These are phyloP conservation scores for Drosophila dunni DNA, from an alignment of 1,140 invertebrate species.

Conservation along the genomic window DNA sequence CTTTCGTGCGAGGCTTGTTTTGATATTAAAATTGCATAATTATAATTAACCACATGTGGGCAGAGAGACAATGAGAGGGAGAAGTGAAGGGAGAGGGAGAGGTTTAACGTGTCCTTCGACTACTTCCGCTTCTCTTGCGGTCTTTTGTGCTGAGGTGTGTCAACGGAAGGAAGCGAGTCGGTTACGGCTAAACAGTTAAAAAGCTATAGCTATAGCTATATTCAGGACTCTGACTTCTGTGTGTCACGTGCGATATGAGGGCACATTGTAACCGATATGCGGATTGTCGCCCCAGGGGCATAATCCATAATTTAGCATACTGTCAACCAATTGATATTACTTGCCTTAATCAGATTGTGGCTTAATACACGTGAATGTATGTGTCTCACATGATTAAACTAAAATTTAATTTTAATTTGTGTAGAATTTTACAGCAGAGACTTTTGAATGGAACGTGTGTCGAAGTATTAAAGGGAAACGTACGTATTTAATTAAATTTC, in stretches of 20 bases:
- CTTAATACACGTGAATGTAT: not conserved
- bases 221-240: conserved; percentile 23
- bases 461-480: too few species aligned
- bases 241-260: conserved; percentile 57
- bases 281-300: conserved; percentile 72
- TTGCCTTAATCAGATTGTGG: conserved; percentile 46
- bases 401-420: conserved; percentile 57
- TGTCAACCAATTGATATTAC: conserved; percentile 81
- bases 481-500: not conserved
- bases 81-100: not conserved
- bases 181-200: conserved; percentile 16
- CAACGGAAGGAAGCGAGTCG: conserved; percentile 39
- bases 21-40: conserved; percentile 84
- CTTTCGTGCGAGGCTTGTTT: conserved; percentile 59
- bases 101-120: conserved; percentile 36
- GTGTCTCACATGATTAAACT: conserved; percentile 34
- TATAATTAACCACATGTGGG: conserved; percentile 84
- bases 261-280: conserved; percentile 72
- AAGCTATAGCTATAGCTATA: not conserved
- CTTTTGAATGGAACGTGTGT: too few species aligned
- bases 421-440: conserved; percentile 18
- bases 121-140: conserved; percentile 63
- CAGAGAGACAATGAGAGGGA: conserved; percentile 2
- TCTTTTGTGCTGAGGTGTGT: conserved; percentile 42
- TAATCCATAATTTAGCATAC: conserved; percentile 81